A percentile compares a stretch with the other conserved stretches of the same genome.
These are phyloP conservation scores for Campaea margaritaria DNA, from an alignment of 2,888 invertebrate genomes.

Conservation along the genomic window DNA sequence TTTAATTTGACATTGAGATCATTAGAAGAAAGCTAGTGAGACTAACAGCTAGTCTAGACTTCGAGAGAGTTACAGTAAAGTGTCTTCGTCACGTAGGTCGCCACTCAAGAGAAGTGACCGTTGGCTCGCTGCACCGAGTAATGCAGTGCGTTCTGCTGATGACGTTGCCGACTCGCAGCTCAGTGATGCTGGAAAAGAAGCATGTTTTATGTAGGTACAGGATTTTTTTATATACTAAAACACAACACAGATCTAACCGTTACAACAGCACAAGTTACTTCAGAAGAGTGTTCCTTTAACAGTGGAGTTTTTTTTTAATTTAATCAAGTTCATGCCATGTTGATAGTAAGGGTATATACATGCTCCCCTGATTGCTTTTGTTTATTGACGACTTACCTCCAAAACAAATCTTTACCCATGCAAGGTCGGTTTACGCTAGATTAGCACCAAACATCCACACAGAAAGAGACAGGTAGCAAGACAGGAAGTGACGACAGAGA, in stretches of 20 bases:
- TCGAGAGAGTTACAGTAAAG: slow-evolving; percentile 91
- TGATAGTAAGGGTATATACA: no score
- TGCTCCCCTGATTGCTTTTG: no score
- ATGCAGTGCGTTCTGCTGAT: slow-evolving; percentile 87
- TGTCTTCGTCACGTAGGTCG: slow-evolving; percentile 94
- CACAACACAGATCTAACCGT: background rate
- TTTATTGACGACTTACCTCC: no score
- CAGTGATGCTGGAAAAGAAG: slow-evolving; percentile 79
- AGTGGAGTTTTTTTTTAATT: no score
- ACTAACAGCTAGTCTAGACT: background rate
- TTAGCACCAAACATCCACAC: background rate
- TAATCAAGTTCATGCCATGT: no score
- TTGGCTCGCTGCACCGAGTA: slow-evolving; percentile 89
- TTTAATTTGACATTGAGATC: slow-evolving; percentile 34
- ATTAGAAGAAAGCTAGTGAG: no score
- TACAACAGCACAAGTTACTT: background rate
- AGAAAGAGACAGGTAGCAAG: background rate
- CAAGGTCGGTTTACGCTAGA: background rate
- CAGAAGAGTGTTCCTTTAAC: no score
- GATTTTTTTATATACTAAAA: background rate
- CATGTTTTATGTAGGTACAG: slow-evolving; percentile 19
- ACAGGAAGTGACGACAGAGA: slow-evolving; percentile 27
- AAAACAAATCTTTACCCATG: no score
- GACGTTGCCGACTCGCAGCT: slow-evolving; percentile 87
- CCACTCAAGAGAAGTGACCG: slow-evolving; percentile 91